A percentile compares a stretch with the other conserved stretches of the same genome.
phyloP scores from a whole-genome alignment of 2,113 vertebrate species.

The Strix uralensis region DNA sequence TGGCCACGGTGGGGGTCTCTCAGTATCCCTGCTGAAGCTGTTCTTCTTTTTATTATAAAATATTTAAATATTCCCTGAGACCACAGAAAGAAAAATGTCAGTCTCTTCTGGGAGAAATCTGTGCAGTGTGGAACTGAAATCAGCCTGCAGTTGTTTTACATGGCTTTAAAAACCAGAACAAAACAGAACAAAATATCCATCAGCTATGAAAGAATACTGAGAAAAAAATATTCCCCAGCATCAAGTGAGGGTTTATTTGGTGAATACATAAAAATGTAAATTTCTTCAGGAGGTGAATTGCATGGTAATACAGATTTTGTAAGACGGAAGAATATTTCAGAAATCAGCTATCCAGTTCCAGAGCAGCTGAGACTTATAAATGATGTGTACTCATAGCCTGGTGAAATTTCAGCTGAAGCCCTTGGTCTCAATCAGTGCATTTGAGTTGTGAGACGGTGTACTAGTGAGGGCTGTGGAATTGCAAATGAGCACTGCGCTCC shows the following conservation, averaged over 20 bases:
- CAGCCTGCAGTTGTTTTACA: not conserved
- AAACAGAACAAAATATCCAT: not conserved
- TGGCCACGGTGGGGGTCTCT: not conserved
- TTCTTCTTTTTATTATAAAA: not conserved
- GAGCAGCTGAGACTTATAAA: not conserved
- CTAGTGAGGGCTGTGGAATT: not conserved
- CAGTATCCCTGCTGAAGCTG: not conserved
- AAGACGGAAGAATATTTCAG: not conserved
- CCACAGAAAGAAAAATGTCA: not conserved
- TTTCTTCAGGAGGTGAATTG: not conserved
- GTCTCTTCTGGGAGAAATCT: not conserved
- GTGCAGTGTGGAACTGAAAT: not conserved
- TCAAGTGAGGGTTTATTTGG: not conserved
- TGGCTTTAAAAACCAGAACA: not conserved
- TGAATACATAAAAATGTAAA: rapidly evolving
- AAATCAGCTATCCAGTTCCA: not conserved
- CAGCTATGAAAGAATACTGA: not conserved
- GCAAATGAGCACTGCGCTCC: not conserved
- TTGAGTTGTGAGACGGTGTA: not conserved
- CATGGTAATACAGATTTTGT: not conserved
- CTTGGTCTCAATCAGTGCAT: not conserved
- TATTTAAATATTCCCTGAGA: not conserved
- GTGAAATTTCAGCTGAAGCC: not conserved
- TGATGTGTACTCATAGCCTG: not conserved
- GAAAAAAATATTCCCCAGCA: not conserved